A percentile compares a stretch with the other conserved stretches of the same genome.
phyloP scores from a whole-genome alignment of 2,797 vertebrate species.

The Lutjanus campechanus region DNA sequence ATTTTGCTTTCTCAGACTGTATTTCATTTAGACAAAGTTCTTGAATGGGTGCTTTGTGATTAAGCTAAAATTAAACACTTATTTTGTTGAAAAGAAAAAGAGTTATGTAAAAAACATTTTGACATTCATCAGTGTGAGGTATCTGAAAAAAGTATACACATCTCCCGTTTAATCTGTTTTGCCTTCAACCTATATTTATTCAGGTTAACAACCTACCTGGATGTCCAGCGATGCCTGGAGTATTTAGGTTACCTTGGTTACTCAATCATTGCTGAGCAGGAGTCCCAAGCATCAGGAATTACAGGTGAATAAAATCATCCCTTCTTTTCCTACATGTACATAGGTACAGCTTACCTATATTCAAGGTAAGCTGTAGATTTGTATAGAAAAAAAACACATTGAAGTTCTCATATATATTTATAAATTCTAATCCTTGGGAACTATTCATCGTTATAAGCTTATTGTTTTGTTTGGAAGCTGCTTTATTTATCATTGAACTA shows the following conservation, averaged over 20 bases:
- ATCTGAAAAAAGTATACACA: no score
- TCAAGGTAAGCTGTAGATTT: neutral
- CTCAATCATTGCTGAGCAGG: conserved; percentile 95
- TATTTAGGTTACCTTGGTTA: conserved; percentile 97
- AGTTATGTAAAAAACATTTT: no score
- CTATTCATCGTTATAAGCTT: neutral
- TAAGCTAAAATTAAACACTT: no score
- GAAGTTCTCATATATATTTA: neutral
- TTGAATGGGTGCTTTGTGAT: no score
- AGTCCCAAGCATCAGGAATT: conserved; percentile 94
- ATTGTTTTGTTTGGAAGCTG: neutral
- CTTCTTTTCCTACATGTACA: neutral
- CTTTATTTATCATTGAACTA: neutral
- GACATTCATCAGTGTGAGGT: neutral
- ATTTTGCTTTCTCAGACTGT: no score
- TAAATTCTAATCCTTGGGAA: no score
- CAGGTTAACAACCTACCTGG: conserved; percentile 95
- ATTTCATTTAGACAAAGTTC: no score
- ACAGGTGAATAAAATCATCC: conserved; percentile 84
- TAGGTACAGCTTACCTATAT: neutral
- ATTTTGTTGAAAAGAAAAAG: no score
- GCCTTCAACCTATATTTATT: neutral
- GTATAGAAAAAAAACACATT: no score
- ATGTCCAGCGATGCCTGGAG: conserved; percentile 95
- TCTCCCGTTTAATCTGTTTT: neutral